These are phyloP conservation scores for Limenitis camilla DNA, from an alignment of 2,888 invertebrate genomes.

Conservation along the genomic window DNA sequence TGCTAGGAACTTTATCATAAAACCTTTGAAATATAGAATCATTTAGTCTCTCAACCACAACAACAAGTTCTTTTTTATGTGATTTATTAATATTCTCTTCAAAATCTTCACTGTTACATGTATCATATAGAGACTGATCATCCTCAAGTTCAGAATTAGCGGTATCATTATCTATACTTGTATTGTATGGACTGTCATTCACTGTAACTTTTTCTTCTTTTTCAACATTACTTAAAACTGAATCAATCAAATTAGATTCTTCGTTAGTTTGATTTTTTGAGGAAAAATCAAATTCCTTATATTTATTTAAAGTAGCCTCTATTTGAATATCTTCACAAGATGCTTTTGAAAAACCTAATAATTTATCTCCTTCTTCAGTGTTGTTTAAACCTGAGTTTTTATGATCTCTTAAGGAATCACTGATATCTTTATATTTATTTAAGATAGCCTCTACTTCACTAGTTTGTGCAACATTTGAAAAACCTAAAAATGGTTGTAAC, in stretches of 20 bases:
- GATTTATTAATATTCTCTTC: slow-evolving; percentile 17
- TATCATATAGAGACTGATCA: slow-evolving; percentile 50
- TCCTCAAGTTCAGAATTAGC: slow-evolving; percentile 25
- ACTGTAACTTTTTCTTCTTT: neutral
- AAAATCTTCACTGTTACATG: slow-evolving; percentile 46
- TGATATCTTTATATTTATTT: slow-evolving; percentile 9
- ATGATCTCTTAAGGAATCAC: too few species aligned
- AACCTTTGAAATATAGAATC: slow-evolving; percentile 44
- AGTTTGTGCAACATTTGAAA: slow-evolving; percentile 7
- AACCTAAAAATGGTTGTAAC: slow-evolving; percentile 26
- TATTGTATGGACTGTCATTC: neutral
- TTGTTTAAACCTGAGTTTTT: too few species aligned
- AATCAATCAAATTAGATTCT: neutral
- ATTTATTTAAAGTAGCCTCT: too few species aligned
- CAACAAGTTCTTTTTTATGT: slow-evolving; percentile 34
- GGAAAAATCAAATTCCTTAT: neutral
- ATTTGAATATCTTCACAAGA: too few species aligned
- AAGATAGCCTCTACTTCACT: neutral
- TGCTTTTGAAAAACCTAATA: too few species aligned
- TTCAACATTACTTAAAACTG: neutral
- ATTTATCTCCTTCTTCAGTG: too few species aligned
- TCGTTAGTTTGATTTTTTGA: neutral
- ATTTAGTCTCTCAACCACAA: slow-evolving; percentile 43
- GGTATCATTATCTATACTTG: neutral
- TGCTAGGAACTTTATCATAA: slow-evolving; percentile 33